These are phyloP conservation scores for Ciconia stormi DNA, from an alignment of 2,113 vertebrate genomes.

Conservation along the genomic window DNA sequence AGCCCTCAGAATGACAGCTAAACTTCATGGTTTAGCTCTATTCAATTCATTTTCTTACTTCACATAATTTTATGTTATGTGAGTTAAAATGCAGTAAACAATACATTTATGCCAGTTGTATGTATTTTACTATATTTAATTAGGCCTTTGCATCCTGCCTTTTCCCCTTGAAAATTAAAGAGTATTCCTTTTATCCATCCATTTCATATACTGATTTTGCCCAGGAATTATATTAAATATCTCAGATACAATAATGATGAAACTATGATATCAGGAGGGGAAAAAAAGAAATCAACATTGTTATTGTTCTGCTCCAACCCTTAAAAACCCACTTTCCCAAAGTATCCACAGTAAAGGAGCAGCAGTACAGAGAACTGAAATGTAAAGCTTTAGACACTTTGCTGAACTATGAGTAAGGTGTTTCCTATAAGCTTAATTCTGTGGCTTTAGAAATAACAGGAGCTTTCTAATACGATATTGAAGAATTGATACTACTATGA, in stretches of 20 bases:
- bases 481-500: background rate
- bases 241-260: background rate
- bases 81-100: background rate
- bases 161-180: background rate
- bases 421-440: background rate
- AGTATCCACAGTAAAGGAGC: background rate
- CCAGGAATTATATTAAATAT: background rate
- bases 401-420: background rate
- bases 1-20: background rate
- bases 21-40: background rate
- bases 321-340: background rate
- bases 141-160: background rate
- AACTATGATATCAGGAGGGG: background rate
- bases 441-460: background rate
- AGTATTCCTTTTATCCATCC: background rate
- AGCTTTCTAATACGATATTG: background rate
- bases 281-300: background rate
- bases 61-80: background rate
- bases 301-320: background rate
- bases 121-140: background rate
- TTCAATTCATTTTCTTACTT: background rate
- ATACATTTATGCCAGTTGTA: background rate
- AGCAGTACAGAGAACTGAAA: background rate
- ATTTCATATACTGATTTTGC: background rate
- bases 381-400: background rate